Base-by-base conservation (phyloP, 2,888 invertebrate genomes). In the Perizoma affinitatum region DNA sequence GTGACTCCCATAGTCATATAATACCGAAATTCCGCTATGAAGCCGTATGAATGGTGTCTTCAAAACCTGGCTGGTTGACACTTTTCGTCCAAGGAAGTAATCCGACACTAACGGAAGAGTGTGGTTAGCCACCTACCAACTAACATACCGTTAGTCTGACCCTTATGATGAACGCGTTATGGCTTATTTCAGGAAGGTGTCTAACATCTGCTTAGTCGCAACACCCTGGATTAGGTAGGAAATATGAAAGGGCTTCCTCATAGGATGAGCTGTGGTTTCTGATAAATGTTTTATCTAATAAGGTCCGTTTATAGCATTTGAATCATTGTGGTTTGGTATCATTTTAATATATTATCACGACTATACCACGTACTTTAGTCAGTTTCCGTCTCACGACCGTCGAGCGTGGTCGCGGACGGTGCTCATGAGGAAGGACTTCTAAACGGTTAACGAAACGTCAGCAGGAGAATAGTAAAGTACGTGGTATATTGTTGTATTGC, bases 61-160 rank as follows among this genome's bases (percentile, higher is more conserved):
- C 8, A 52, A 61, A 67, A 61, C 52, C 55, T 46, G 56, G 1
- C 43, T 38, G 34, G 50, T 48, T 65, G 55, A 61, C 63, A 47
- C 35, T 54, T 59, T 49, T 60, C 49, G 58, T 49, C 58, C 53
- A 51, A 66, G 70, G 70, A 68, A 68, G 70, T 65, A 69, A 71
- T 50, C 49, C 10, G 65, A 58, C 54, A 55, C 49, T 58, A 42
- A 40, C 54, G 70, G 68, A 68, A 66, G 64, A 51, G 54, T 68
- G 67, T 38, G 65, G 69, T 65, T 58, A 57, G 43, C 41, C 58
- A 51, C 64, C 46, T 46, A 38, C 35, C 48, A 11, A 1, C 36
- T 50, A 50, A 40, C 56, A 35, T 47, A 34, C 42, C n/a, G 11
- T 44, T 44, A 54, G 22, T 59, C 49, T 55, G 51, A 46, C 44